These are phyloP conservation scores for Drosophila quasianomalipes DNA, from an alignment of 2,888 invertebrate genomes.

Conservation along the genomic window DNA sequence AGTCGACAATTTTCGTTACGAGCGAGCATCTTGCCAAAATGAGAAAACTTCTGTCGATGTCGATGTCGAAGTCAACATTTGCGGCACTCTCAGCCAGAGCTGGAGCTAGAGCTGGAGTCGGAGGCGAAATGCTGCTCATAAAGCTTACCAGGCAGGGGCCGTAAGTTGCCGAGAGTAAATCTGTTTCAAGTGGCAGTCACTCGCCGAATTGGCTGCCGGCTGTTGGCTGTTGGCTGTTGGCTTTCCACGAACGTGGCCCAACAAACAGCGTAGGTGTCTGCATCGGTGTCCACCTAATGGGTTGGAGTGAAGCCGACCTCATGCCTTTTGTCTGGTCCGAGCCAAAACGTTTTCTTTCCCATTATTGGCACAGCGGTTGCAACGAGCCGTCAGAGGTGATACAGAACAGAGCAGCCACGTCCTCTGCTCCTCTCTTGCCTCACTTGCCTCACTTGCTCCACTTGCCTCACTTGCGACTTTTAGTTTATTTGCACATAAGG, in stretches of 20 bases:
- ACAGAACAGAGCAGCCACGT: not conserved
- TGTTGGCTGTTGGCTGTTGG: slow-evolving; percentile 20
- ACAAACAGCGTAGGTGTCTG: slow-evolving; percentile 29
- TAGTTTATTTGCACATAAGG: slow-evolving; percentile 70
- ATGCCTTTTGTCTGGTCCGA: slow-evolving; percentile 52
- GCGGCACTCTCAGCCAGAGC: slow-evolving; percentile 34
- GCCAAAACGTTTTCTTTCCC: slow-evolving; percentile 45
- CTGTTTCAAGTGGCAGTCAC: slow-evolving; percentile 77
- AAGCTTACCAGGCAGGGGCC: slow-evolving; percentile 54
- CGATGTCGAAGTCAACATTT: slow-evolving; percentile 39
- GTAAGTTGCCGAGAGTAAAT: slow-evolving; percentile 78
- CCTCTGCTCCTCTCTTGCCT: slow-evolving; percentile 11
- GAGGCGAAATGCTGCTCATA: slow-evolving; percentile 34
- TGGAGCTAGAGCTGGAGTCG: slow-evolving; percentile 11
- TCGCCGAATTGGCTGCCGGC: slow-evolving; percentile 63
- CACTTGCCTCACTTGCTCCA: not conserved
- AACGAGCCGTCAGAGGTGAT: slow-evolving; percentile 49
- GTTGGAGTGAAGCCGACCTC: slow-evolving; percentile 3
- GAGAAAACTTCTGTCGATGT: slow-evolving; percentile 78
- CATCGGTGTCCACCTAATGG: slow-evolving; percentile 26
- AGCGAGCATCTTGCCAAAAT: slow-evolving; percentile 75
- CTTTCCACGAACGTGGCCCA: slow-evolving; percentile 47
- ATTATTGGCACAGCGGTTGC: slow-evolving; percentile 83
- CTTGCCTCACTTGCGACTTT: slow-evolving; percentile 36
- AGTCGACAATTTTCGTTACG: slow-evolving; percentile 79